These are phyloP conservation scores for Parnassius orleans DNA, from an alignment of 2,888 invertebrate species.

Conservation along the genomic window DNA sequence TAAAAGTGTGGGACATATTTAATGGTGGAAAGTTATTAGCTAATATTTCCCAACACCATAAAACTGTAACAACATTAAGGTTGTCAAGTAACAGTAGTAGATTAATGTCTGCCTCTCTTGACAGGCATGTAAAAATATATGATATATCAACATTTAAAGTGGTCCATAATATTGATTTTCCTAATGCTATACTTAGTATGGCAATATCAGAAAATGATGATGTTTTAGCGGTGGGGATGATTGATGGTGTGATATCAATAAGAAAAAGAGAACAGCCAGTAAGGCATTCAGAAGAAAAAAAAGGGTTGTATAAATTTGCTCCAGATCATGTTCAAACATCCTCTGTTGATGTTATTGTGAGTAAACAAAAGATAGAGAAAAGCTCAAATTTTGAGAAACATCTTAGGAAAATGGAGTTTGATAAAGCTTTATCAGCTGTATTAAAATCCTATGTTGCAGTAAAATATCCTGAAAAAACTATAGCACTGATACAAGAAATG, in stretches of 20 bases:
- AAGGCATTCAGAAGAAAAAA: slow-evolving; percentile 56
- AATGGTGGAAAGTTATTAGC: slow-evolving; percentile 92
- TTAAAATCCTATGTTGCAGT: slow-evolving; percentile 81
- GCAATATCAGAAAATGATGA: slow-evolving; percentile 89
- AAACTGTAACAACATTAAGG: slow-evolving; percentile 93
- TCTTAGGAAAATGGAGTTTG: slow-evolving; percentile 90
- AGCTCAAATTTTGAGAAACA: slow-evolving; percentile 84
- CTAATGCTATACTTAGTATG: slow-evolving; percentile 94
- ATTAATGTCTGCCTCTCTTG: slow-evolving; percentile 93
- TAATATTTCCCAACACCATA: slow-evolving; percentile 95
- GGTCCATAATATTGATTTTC: slow-evolving; percentile 93
- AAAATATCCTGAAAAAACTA: slow-evolving; percentile 87
- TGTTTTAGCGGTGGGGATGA: slow-evolving; percentile 94
- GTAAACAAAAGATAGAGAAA: slow-evolving; percentile 59
- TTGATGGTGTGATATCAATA: slow-evolving; percentile 94
- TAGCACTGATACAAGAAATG: slow-evolving; percentile 92
- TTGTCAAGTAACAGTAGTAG: slow-evolving; percentile 91
- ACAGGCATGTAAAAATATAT: slow-evolving; percentile 96
- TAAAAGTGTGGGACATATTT: slow-evolving; percentile 96
- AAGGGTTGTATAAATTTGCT: slow-evolving; percentile 72
- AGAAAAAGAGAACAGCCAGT: slow-evolving; percentile 85
- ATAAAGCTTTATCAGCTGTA: slow-evolving; percentile 88
- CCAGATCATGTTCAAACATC: slow-evolving; percentile 66
- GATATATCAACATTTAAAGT: slow-evolving; percentile 92
- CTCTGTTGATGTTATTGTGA: slow-evolving; percentile 77